Evolutionary conservation across 2,888 invertebrate species (phyloP).

Genomic region (Aphelenchoides bicaudatus): DNA sequence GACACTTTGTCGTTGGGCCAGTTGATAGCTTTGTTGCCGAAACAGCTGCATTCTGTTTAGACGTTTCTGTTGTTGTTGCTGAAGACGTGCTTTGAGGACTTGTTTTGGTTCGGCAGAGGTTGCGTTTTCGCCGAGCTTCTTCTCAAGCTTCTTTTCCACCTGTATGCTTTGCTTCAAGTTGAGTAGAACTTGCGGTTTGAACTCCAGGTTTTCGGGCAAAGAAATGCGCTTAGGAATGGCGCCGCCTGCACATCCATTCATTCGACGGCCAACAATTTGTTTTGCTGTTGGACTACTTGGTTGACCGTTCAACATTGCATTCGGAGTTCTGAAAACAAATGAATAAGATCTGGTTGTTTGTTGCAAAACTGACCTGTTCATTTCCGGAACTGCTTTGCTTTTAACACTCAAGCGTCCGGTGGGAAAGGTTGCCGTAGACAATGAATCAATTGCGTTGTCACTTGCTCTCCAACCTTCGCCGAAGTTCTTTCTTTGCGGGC

Average conservation of each 20-base stretch:
- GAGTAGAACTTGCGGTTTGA: conserved; percentile 61
- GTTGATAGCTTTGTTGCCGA: conserved; percentile 58
- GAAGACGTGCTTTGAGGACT: conserved; percentile 59
- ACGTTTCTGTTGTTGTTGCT: conserved; percentile 61
- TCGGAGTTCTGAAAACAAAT: conserved; percentile 24
- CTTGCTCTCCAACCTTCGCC: conserved; percentile 63
- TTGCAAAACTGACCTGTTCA: conserved; percentile 25
- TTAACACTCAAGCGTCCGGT: conserved; percentile 37
- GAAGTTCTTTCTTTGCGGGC: conserved; percentile 43
- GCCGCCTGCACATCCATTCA: not conserved
- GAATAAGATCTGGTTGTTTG: not conserved
- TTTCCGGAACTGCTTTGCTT: conserved; percentile 26
- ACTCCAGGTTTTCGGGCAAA: conserved; percentile 60
- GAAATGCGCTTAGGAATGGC: conserved; percentile 57
- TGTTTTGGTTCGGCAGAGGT: conserved; percentile 27
- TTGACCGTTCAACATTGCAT: conserved; percentile 25
- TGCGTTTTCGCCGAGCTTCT: not conserved
- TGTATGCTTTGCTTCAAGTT: conserved; percentile 62
- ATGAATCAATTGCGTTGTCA: conserved; percentile 57
- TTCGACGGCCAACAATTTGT: not conserved
- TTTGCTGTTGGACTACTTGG: conserved; percentile 1
- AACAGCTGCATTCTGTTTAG: conserved; percentile 37
- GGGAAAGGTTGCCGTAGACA: conserved; percentile 35
- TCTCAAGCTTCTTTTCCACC: conserved; percentile 61
- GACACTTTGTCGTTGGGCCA: conserved; percentile 52